Evolutionary conservation across 2,888 invertebrate genomes (phyloP).

Genomic region (Aleiodes alternator): DNA sequence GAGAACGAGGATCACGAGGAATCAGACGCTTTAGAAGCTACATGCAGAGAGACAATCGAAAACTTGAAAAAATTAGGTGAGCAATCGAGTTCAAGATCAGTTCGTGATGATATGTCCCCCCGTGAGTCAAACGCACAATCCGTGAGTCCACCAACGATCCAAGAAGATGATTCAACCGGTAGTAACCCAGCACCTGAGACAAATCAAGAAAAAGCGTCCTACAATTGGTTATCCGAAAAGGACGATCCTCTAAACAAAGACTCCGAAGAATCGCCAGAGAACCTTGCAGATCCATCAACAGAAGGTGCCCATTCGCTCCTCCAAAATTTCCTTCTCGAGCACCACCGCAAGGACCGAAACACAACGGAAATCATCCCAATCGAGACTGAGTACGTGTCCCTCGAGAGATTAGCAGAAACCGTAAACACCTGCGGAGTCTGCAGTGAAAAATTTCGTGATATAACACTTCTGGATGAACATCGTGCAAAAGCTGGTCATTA

Average conservation of each 20-base stretch:
- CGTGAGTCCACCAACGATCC: conserved; percentile 46
- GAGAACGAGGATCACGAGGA: conserved; percentile 70
- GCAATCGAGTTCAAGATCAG: conserved; percentile 67
- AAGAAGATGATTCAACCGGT: conserved; percentile 51
- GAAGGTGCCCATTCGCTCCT: conserved; percentile 63
- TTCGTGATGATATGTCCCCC: conserved; percentile 62
- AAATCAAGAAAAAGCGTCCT: conserved; percentile 30
- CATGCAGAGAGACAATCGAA: conserved; percentile 73
- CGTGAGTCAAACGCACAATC: conserved; percentile 58
- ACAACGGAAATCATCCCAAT: conserved; percentile 51
- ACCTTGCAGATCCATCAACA: conserved; percentile 53
- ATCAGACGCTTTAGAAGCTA: conserved; percentile 70
- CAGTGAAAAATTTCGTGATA: conserved; percentile 79
- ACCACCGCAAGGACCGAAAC: conserved; percentile 62
- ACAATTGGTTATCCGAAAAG: conserved; percentile 9
- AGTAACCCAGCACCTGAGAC: conserved; percentile 19
- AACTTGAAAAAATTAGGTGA: conserved; percentile 72
- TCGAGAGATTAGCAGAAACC: conserved; percentile 79
- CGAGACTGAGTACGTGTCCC: conserved; percentile 80
- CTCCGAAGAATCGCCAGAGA: conserved; percentile 56
- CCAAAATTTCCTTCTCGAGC: conserved; percentile 71
- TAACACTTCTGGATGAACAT: conserved; percentile 78
- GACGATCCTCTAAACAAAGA: conserved; percentile 34
- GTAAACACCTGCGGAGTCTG: conserved; percentile 80
- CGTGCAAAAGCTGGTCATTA: conserved; percentile 79